Evolutionary conservation across 2,888 invertebrate genomes (phyloP).

Genomic region (Hypselothyrea guttata): DNA sequence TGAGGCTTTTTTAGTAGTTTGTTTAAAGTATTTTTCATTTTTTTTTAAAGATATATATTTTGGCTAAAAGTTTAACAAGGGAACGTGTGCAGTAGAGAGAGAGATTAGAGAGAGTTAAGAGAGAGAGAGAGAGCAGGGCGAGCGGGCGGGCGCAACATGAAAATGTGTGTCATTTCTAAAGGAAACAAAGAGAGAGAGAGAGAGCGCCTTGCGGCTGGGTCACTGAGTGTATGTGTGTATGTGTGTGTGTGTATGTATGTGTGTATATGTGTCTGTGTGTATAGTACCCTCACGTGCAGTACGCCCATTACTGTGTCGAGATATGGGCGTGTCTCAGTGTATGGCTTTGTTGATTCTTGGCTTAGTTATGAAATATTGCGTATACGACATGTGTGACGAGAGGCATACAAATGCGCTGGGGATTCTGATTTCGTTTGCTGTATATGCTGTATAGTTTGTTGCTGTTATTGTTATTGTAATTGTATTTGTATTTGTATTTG

Average conservation of each 20-base stretch:
- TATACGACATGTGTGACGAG: slow-evolving; percentile 64
- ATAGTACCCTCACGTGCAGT: slow-evolving; percentile 37
- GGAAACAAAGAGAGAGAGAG: background rate
- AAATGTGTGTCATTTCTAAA: slow-evolving; percentile 46
- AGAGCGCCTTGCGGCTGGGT: slow-evolving; percentile 22
- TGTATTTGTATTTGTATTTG: slow-evolving; percentile 30
- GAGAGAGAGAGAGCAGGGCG: slow-evolving; percentile 4
- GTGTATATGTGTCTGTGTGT: slow-evolving; percentile 11
- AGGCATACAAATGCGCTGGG: slow-evolving; percentile 66
- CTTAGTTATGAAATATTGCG: slow-evolving; percentile 57
- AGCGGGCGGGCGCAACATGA: slow-evolving; percentile 29
- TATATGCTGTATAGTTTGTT: slow-evolving; percentile 2
- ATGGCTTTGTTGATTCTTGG: slow-evolving; percentile 35
- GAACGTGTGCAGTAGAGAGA: slow-evolving; percentile 19
- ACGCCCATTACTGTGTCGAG: slow-evolving; percentile 27
- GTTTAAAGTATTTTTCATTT: slow-evolving; percentile 21
- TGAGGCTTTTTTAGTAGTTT: slow-evolving; percentile 21
- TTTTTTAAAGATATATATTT: slow-evolving; percentile 52
- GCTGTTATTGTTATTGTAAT: slow-evolving; percentile 6
- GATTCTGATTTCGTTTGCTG: slow-evolving; percentile 73
- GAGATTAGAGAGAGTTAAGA: slow-evolving; percentile 7
- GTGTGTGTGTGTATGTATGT: slow-evolving; percentile 7
- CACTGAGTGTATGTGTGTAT: slow-evolving; percentile 19
- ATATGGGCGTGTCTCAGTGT: slow-evolving; percentile 24
- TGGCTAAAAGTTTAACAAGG: slow-evolving; percentile 57